These are phyloP conservation scores for Drosophila murphyi DNA, from an alignment of 1,140 invertebrate species.

Conservation along the genomic window DNA sequence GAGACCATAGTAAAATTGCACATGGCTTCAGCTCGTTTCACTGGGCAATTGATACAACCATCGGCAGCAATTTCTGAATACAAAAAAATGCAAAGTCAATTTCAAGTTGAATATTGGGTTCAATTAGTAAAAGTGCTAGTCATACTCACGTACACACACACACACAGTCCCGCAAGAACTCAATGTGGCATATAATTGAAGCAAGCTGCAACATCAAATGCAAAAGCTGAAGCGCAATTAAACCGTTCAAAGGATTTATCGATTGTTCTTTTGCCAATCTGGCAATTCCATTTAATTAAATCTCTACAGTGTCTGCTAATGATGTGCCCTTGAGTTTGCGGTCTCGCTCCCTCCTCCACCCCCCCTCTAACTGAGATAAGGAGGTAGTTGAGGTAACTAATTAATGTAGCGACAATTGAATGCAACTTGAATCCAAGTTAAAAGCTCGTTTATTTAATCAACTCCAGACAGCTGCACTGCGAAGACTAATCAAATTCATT, in stretches of 20 bases:
- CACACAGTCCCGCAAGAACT: neutral
- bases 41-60: constrained; percentile 69
- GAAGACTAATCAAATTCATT: constrained; percentile 70
- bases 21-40: constrained; percentile 59
- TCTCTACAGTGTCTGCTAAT: constrained; percentile 65
- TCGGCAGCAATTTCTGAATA: constrained; percentile 53
- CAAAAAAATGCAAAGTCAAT: constrained; percentile 28
- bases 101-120: constrained; percentile 37
- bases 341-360: neutral
- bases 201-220: constrained; percentile 42
- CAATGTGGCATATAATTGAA: constrained; percentile 48
- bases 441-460: constrained; percentile 15
- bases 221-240: constrained; percentile 27
- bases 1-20: constrained; percentile 71
- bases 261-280: constrained; percentile 46
- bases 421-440: constrained; percentile 33
- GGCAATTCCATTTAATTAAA: constrained; percentile 71
- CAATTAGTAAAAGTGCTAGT: constrained; percentile 73
- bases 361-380: neutral
- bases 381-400: neutral
- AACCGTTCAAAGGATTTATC: constrained; percentile 43
- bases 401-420: constrained; percentile 18
- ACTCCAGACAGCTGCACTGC: neutral
- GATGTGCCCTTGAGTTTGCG: constrained; percentile 60
- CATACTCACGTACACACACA: constrained; percentile 23